A percentile compares a stretch with the other conserved stretches of the same genome.
Conservation (phyloP, 2,888 invertebrate genomes). For the Cetonia aurata region DNA sequence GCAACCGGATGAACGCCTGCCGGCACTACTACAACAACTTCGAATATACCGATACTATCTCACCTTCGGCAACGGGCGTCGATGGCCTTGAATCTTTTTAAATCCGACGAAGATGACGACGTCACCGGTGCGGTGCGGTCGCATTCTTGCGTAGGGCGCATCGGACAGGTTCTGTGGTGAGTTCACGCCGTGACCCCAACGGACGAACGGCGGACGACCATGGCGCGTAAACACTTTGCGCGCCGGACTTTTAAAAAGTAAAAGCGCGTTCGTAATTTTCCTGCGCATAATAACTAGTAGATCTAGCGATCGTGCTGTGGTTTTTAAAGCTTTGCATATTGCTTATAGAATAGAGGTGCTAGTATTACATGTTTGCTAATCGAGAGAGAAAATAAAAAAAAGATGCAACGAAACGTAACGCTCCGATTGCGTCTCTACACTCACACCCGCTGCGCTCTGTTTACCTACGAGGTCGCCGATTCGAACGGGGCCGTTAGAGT, state of each 20-base stretch:
- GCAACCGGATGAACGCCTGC: neutral
- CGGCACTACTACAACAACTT: neutral
- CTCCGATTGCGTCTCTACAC: slow-evolving; percentile 22
- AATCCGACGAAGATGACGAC: slow-evolving; percentile 6
- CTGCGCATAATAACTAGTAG: neutral
- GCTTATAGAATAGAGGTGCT: neutral
- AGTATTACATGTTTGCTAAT: neutral
- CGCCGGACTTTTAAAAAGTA: slow-evolving; percentile 32
- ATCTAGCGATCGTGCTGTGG: neutral
- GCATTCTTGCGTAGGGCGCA: slow-evolving; percentile 55
- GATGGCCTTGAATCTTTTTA: slow-evolving; percentile 40
- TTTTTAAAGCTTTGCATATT: neutral
- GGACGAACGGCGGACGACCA: neutral
- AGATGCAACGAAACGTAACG: slow-evolving; percentile 27
- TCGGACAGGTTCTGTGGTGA: slow-evolving; percentile 43
- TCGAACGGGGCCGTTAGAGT: slow-evolving; percentile 34
- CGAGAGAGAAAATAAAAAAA: neutral
- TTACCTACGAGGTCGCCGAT: slow-evolving; percentile 39
- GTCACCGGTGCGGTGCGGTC: slow-evolving; percentile 41
- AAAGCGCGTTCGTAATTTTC: slow-evolving; percentile 5
- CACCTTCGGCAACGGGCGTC: slow-evolving; percentile 30
- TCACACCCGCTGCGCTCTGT: slow-evolving; percentile 34
- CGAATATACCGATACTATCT: neutral
- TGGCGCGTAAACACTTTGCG: neutral
- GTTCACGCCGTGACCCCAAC: slow-evolving; percentile 12